Conservation (phyloP, 2,113 vertebrate genomes). For the Passer domesticus region DNA sequence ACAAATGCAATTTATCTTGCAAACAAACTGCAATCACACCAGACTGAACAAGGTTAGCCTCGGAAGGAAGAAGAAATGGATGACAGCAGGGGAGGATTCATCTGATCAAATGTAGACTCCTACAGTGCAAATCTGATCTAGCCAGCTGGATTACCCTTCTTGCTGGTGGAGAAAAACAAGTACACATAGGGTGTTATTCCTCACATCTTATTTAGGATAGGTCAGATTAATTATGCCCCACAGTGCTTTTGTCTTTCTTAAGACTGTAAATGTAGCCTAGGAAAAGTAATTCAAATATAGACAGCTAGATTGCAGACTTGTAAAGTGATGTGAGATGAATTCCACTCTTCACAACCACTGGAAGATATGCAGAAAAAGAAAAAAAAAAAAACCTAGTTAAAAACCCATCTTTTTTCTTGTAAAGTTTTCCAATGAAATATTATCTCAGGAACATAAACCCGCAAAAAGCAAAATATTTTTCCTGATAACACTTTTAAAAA, state of each 20-base stretch:
- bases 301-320: neutral
- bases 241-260: conserved; percentile 33
- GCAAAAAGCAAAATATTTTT: neutral
- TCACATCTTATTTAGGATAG: conserved; percentile 37
- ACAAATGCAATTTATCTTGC: neutral
- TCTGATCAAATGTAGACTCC: conserved; percentile 55
- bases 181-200: conserved; percentile 30
- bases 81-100: conserved; percentile 22
- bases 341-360: neutral
- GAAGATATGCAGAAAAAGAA: neutral
- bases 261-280: neutral
- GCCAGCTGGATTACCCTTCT: conserved; percentile 40
- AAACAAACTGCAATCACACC: neutral
- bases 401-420: neutral
- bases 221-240: conserved; percentile 53
- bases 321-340: neutral
- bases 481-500: neutral
- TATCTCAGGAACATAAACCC: neutral
- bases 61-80: conserved; percentile 33
- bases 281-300: conserved; percentile 1
- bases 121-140: conserved; percentile 44
- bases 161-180: conserved; percentile 42
- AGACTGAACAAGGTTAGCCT: neutral
- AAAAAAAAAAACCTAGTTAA: neutral
- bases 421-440: neutral